These are phyloP conservation scores for Dendropsophus ebraccatus DNA, from an alignment of 2,113 vertebrate species.

Conservation along the genomic window DNA sequence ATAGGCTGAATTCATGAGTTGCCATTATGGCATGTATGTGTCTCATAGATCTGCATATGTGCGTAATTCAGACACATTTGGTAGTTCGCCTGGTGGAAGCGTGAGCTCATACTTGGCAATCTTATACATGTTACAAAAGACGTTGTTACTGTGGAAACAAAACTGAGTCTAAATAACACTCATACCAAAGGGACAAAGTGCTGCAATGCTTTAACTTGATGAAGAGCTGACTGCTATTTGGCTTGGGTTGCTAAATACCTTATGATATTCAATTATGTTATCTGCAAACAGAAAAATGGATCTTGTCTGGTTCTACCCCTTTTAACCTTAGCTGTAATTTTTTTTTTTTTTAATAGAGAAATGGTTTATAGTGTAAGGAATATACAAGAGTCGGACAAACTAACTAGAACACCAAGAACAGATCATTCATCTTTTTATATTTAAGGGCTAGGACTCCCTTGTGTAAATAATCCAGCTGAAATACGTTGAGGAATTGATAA, in stretches of 20 bases:
- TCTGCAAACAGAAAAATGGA: constrained; percentile 15
- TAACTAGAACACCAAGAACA: no score
- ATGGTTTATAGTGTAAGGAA: neutral
- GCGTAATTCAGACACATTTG: constrained; percentile 36
- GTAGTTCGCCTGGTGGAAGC: constrained; percentile 40
- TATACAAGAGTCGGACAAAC: no score
- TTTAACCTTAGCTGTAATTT: neutral
- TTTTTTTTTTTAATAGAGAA: neutral
- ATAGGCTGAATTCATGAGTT: constrained; percentile 15
- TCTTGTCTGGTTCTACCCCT: neutral
- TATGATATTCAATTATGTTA: constrained; percentile 19
- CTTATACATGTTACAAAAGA: constrained; percentile 21
- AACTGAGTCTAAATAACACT: constrained; percentile 35
- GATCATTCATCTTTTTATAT: no score
- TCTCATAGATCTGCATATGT: constrained; percentile 27
- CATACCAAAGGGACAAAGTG: constrained; percentile 27
- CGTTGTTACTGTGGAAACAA: constrained; percentile 49
- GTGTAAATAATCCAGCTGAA: no score
- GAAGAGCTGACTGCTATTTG: constrained; percentile 25
- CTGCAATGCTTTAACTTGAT: constrained; percentile 26
- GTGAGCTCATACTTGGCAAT: constrained; percentile 53
- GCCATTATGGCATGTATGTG: constrained; percentile 17
- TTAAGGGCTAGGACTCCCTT: no score
- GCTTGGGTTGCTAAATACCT: neutral
- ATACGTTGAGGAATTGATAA: no score